phyloP scores from a whole-genome alignment of 2,888 invertebrate genomes.

The Metellina segmentata region DNA sequence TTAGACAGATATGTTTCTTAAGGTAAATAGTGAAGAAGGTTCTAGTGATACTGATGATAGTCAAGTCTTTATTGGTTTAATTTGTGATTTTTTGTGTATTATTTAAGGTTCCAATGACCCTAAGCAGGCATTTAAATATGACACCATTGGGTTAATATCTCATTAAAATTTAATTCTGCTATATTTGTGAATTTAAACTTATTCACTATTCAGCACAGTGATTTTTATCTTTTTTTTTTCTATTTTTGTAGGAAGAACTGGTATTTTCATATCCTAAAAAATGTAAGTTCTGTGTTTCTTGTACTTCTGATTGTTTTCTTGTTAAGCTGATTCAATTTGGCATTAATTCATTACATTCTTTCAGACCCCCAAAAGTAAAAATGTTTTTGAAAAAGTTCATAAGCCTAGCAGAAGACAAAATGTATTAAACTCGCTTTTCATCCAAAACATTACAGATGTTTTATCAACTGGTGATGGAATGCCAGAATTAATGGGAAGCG shows the following conservation, averaged over 20 bases:
- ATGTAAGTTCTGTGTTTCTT: slow-evolving; percentile 27
- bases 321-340: background rate
- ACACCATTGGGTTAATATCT: background rate
- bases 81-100: background rate
- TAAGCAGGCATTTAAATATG: background rate
- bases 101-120: background rate
- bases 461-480: slow-evolving; percentile 57
- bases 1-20: no score
- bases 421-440: slow-evolving; percentile 62
- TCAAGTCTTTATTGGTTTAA: no score
- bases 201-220: background rate
- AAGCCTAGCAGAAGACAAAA: slow-evolving; percentile 32
- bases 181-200: background rate
- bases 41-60: no score
- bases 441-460: slow-evolving; percentile 70
- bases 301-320: background rate
- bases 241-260: slow-evolving; percentile 47
- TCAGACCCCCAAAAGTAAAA: slow-evolving; percentile 54
- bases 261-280: slow-evolving; percentile 48
- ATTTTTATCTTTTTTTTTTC: background rate
- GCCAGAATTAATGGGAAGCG: slow-evolving; percentile 50
- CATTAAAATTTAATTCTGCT: background rate
- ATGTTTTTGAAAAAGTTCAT: slow-evolving; percentile 65
- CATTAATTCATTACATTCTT: background rate
- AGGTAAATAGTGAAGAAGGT: no score